phyloP scores from a whole-genome alignment of 2,113 vertebrate genomes.

The Gulo gulo region DNA sequence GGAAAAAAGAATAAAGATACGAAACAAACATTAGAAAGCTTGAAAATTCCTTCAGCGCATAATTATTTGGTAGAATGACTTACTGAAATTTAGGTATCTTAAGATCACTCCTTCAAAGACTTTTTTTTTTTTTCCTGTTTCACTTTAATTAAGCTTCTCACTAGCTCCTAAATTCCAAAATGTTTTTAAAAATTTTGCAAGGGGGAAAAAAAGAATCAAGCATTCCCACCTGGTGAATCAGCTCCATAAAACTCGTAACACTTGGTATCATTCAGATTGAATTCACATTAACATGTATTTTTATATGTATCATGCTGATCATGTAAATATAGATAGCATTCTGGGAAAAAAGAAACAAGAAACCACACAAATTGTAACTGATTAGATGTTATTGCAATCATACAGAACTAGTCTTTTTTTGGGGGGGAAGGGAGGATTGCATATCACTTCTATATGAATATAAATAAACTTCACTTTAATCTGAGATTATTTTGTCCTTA shows the following conservation, averaged over 20 bases:
- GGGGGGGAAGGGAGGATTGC: not conserved
- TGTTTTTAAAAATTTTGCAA: constrained; percentile 41
- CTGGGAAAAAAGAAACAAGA: not conserved
- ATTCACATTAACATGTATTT: constrained; percentile 55
- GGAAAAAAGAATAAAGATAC: not conserved
- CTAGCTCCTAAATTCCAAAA: constrained; percentile 43
- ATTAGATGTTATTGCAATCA: constrained; percentile 61
- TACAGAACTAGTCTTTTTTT: not conserved
- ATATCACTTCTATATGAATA: constrained; percentile 43
- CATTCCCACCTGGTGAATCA: constrained; percentile 49
- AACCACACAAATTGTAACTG: constrained; percentile 60
- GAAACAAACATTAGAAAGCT: not conserved
- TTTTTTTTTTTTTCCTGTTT: not conserved
- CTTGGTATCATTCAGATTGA: constrained; percentile 33
- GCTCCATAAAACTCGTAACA: not conserved
- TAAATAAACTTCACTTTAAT: constrained; percentile 57
- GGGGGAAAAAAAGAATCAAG: not conserved
- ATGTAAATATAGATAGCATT: constrained; percentile 64
- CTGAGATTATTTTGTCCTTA: constrained; percentile 50
- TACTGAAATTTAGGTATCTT: constrained; percentile 47
- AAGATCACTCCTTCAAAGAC: constrained; percentile 59
- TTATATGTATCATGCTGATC: constrained; percentile 51
- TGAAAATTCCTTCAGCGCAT: constrained; percentile 38
- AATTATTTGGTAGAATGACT: constrained; percentile 56
- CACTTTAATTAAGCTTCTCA: constrained; percentile 64